Evolutionary conservation across 1,140 invertebrate species (phyloP), one percentile per base, ranked within the genome.

Genomic region (Drosophila mojavensis): DNA sequence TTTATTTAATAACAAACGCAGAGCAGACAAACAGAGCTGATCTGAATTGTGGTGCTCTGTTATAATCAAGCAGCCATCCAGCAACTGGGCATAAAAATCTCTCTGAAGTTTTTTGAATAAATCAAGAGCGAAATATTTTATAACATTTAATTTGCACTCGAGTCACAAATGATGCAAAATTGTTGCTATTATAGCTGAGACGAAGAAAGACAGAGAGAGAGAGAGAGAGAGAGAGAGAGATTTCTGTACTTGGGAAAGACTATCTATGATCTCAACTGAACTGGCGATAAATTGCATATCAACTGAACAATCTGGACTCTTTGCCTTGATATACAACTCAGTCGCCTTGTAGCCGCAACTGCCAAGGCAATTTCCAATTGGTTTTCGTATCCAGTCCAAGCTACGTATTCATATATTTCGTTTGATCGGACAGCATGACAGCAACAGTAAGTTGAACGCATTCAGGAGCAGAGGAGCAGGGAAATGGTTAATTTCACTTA

Each of bases 1-100:
- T 86, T 90, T 90, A 90, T 90, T 90, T 90, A 90, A 90, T 90
- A 90, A 85, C 79, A 79, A 85, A 90, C 76, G 73, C 73, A 86
- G 65, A 83, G 60, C 24, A 76, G 48, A 72, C 60, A 36, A 6
- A 24, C 53, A 59, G 39, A 75, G 50, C 28, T 58, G 48, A 50
- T 58, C 56, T 58, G 64, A 26, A 48, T 45, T 54, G 39, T 69
- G 28, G 39, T 69, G 28, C 66, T 54, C 4, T 30, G 11, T 20
- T 50, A 81, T 62, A 79, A 68, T 17, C 7, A 47, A 20, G n/a
- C 43, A 17, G 5, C 13, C 15, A 56, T 26, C 15, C n/a, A 26
- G 5, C 17, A 36, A 17, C 53, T 39, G 36, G 11, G 10, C 72
- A 72, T 53, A 76, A 69, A 81, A 78, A 88, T 88, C 75, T 79